Base-by-base conservation (phyloP, 92 coral and sea anemone genomes). In the Zoanthus sansibaricus region DNA sequence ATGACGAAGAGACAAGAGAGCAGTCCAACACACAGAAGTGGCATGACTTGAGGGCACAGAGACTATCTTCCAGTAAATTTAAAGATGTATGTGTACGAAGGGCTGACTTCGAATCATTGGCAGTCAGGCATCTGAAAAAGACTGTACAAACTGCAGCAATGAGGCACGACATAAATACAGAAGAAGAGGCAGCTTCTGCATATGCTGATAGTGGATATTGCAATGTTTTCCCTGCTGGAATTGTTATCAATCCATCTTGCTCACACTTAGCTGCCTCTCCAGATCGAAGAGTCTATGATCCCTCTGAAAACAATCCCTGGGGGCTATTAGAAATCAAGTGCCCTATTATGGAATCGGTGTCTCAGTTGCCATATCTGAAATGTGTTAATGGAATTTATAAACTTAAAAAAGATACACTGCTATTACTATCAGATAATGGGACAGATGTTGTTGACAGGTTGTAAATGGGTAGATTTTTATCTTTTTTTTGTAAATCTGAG, bases 391-490 rank as follows among this genome's bases (percentile, higher is more conserved):
- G 91, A 37, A 62, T 74, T 51, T 88, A 82, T 69, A 88, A 88
- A 76, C 85, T 89, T 3, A 76, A 69, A 55, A 89, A 77, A 79
- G n/a, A 64, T 88, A 84, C 87, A 84, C 87, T 44, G 25, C 66
- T 89, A 89, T 31, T 89, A 89, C 59, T 84, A 89, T 48, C 92
- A 89, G 82, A 58, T 83, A 11, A 89, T 89, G 92, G 92, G 89
- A 52, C 89, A 84, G 77, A 83, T 89, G 88, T 47, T 77, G 80
- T 64, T 89, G 58, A 89, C 92, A 31, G 92, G 92, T 31, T 14
- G 62, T 62, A 21, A 18, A 31, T 83, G 92, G 92, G 83, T 75
- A 42, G 79, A 75, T 15, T 75, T n/a, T 47, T 48, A 20, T n/a
- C 25, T 51, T 48, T 51, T 48, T 10, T 49, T 21, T 42, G 18